A percentile compares a stretch with the other conserved stretches of the same genome.
phyloP scores from a whole-genome alignment of 2,888 invertebrate species.

The Nomada hirtipes region DNA sequence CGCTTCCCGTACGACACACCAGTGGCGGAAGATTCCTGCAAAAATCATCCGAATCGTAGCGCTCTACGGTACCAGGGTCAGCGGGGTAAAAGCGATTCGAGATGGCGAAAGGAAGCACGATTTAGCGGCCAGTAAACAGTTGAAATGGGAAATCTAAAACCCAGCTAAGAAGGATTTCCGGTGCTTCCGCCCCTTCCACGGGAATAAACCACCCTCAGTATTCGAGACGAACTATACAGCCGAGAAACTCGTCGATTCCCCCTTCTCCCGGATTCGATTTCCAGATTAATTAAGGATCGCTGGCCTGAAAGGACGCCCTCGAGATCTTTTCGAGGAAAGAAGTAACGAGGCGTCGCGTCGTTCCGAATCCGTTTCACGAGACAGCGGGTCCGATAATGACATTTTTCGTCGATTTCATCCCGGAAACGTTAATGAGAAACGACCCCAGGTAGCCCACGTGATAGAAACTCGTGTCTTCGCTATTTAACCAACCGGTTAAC shows the following conservation, averaged over 20 bases:
- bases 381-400: constrained; percentile 71
- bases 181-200: not conserved
- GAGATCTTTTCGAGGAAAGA: constrained; percentile 64
- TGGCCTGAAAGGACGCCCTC: constrained; percentile 69
- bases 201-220: not conserved
- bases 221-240: constrained; percentile 58
- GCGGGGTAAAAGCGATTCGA: constrained; percentile 49
- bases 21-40: not conserved
- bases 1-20: not conserved
- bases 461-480: constrained; percentile 23
- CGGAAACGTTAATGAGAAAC: constrained; percentile 40
- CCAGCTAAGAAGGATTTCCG: constrained; percentile 50
- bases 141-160: constrained; percentile 65
- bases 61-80: not conserved
- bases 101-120: constrained; percentile 30
- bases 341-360: constrained; percentile 68
- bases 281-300: constrained; percentile 74
- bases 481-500: constrained; percentile 30
- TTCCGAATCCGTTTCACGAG: constrained; percentile 70
- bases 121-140: constrained; percentile 63
- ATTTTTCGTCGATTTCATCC: constrained; percentile 58
- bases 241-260: constrained; percentile 42
- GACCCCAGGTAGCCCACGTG: not conserved
- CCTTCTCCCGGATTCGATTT: constrained; percentile 66
- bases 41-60: not conserved